These are phyloP conservation scores for Aphelinus atriplicis DNA, from an alignment of 1,140 invertebrate species.

Conservation along the genomic window DNA sequence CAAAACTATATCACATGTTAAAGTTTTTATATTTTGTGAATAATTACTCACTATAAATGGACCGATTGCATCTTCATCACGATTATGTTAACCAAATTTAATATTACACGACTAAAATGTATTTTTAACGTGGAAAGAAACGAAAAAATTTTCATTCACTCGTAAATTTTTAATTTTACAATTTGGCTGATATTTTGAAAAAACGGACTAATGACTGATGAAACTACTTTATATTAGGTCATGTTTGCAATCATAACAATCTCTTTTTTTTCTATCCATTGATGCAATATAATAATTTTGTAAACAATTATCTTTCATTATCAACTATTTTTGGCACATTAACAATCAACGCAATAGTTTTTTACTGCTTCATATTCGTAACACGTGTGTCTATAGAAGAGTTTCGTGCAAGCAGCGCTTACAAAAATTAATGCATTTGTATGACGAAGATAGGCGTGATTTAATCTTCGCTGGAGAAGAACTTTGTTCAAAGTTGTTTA, in stretches of 20 bases:
- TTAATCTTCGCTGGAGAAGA: not conserved
- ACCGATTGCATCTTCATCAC: not conserved
- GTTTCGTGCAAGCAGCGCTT: conserved; percentile 24
- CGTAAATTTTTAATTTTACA: not conserved
- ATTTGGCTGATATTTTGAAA: too few relatives aligned
- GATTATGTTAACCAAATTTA: not conserved
- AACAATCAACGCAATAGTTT: conserved; percentile 29
- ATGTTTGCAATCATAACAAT: too few relatives aligned
- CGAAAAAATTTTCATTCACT: not conserved
- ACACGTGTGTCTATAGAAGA: conserved; percentile 22
- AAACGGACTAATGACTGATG: too few relatives aligned
- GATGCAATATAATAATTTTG: not conserved
- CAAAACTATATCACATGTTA: conserved; percentile 30
- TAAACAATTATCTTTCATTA: conserved; percentile 17
- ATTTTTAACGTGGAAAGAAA: too few relatives aligned
- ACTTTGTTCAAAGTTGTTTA: not conserved
- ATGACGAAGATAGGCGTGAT: not conserved
- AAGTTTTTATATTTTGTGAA: conserved; percentile 6
- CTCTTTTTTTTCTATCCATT: not conserved
- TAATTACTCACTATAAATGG: conserved; percentile 5
- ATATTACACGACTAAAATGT: not conserved
- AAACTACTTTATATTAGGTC: too few relatives aligned
- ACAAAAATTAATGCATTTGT: conserved; percentile 28
- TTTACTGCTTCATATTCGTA: not conserved
- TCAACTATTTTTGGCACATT: conserved; percentile 36